These are phyloP conservation scores for Zosterops hypoxanthus DNA, from an alignment of 2,113 vertebrate genomes.

Conservation along the genomic window DNA sequence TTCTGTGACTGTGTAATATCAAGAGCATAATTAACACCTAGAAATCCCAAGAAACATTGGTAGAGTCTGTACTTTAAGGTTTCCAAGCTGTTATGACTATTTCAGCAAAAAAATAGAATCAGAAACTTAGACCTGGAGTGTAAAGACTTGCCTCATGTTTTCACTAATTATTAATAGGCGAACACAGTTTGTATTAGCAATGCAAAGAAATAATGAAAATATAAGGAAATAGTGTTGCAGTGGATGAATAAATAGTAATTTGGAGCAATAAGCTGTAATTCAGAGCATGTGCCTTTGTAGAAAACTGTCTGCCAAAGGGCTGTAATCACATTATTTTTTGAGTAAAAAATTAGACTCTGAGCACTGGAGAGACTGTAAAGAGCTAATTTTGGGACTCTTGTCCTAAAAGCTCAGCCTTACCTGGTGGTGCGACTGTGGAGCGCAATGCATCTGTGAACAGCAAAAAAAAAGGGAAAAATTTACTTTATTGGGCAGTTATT, in stretches of 20 bases:
- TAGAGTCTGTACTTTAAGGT: background rate
- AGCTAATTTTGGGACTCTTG: background rate
- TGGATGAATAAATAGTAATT: background rate
- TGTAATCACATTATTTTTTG: background rate
- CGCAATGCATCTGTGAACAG: rapidly evolving
- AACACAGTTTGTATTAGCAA: background rate
- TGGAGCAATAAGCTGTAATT: background rate
- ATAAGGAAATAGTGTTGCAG: background rate
- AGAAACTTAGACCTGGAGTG: background rate
- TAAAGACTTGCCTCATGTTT: background rate
- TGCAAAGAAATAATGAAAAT: background rate
- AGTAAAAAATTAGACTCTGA: background rate
- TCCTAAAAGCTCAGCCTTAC: background rate
- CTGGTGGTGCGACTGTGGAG: rapidly evolving
- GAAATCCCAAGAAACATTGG: background rate
- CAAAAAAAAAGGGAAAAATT: background rate
- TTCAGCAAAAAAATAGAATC: background rate
- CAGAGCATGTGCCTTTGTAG: background rate
- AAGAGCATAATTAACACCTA: background rate
- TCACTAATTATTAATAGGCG: background rate
- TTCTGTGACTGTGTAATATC: background rate
- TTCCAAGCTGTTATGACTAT: background rate
- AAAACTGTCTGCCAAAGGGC: background rate
- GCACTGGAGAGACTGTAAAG: background rate
- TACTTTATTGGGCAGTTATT: background rate